Conservation (phyloP, 2,888 invertebrate genomes). For the Rosalia funebris region DNA sequence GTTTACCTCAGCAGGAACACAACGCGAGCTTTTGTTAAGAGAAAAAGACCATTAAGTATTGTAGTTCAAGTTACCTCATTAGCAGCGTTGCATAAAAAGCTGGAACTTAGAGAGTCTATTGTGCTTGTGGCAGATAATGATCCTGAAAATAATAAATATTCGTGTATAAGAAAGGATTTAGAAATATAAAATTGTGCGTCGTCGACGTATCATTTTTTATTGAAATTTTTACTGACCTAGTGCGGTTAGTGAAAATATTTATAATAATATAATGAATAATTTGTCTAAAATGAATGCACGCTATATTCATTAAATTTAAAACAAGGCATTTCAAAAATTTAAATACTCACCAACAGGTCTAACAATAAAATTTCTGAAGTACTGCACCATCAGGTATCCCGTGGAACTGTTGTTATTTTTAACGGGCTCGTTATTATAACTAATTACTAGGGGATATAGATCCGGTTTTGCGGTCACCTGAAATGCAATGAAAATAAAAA, state of each 20-base stretch:
- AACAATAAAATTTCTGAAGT: slow-evolving; percentile 82
- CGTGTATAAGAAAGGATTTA: slow-evolving; percentile 6
- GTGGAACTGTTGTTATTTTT: slow-evolving; percentile 74
- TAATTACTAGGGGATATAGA: slow-evolving; percentile 85
- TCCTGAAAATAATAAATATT: slow-evolving; percentile 64
- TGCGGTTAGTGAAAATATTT: neutral
- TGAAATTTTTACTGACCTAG: neutral
- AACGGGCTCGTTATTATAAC: slow-evolving; percentile 77
- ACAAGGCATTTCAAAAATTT: neutral
- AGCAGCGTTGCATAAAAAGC: slow-evolving; percentile 85
- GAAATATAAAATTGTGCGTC: neutral
- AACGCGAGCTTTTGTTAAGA: neutral
- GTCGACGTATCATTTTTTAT: too few species aligned
- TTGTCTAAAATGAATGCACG: neutral
- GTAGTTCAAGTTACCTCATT: slow-evolving; percentile 72
- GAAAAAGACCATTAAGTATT: slow-evolving; percentile 19
- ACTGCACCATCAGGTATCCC: slow-evolving; percentile 86
- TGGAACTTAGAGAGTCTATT: slow-evolving; percentile 86
- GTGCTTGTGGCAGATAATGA: slow-evolving; percentile 87
- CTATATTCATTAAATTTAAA: neutral
- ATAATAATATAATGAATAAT: neutral
- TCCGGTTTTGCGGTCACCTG: slow-evolving; percentile 89
- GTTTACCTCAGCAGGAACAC: neutral
- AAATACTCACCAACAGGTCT: slow-evolving; percentile 71
- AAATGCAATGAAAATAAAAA: too few species aligned